Percentiles rank a stretch among this genome's conserved stretches.
Conservation (phyloP, 2,797 vertebrate species). For the Buceros bicornis region DNA sequence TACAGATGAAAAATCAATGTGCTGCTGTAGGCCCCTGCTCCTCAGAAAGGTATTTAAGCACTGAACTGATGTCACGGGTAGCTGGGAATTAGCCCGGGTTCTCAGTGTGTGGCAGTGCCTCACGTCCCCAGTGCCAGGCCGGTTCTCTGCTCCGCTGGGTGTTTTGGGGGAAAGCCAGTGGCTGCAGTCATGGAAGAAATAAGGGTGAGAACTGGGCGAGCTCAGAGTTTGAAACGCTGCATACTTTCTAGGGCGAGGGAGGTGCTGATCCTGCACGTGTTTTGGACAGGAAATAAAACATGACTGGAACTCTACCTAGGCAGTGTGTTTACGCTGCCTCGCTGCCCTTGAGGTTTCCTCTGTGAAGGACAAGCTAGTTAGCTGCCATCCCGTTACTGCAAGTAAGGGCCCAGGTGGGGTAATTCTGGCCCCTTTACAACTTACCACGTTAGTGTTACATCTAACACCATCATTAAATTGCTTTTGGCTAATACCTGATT, state of each 20-base stretch:
- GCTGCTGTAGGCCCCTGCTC: neutral
- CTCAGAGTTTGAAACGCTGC: neutral
- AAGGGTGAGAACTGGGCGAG: neutral
- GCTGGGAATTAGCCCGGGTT: neutral
- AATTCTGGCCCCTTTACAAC: neutral
- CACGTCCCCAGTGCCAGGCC: accelerated
- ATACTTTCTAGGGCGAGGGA: neutral
- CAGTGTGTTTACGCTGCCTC: neutral
- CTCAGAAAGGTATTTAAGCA: neutral
- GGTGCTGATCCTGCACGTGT: neutral
- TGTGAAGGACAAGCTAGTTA: neutral
- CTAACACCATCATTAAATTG: neutral
- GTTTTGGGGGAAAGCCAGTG: neutral
- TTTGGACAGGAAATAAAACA: conserved; percentile 16
- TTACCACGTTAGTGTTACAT: neutral
- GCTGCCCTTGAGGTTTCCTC: neutral
- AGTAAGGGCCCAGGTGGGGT: neutral
- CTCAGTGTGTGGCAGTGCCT: neutral
- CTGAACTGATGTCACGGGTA: neutral
- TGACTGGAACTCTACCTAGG: neutral
- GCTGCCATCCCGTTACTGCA: neutral
- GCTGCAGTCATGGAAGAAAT: neutral
- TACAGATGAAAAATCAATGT: neutral
- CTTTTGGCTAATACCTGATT: neutral
- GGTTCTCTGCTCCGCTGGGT: neutral